These are phyloP conservation scores for Drosophila pseudoobscura DNA, from an alignment of 1,140 invertebrate species.

Conservation along the genomic window DNA sequence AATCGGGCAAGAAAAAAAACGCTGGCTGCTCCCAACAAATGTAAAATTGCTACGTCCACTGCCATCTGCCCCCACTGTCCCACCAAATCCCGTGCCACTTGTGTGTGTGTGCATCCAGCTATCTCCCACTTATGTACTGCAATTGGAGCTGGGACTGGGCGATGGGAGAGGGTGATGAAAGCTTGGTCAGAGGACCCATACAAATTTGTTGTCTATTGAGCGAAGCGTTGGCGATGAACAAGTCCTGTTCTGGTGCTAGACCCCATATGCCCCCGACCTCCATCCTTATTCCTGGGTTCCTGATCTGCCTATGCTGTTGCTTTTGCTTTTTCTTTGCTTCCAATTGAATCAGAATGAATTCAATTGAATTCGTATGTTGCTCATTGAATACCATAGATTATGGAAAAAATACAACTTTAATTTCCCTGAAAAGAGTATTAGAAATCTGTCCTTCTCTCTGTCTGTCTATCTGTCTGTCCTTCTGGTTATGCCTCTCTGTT, in stretches of 20 bases:
- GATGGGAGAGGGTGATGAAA: no score
- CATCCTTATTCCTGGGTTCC: not conserved
- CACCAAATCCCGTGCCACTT: slow-evolving; percentile 15
- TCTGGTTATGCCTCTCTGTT: not conserved
- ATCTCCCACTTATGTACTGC: no score
- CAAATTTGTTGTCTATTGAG: slow-evolving; percentile 46
- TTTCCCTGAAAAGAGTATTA: slow-evolving; percentile 54
- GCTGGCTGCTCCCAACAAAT: not conserved
- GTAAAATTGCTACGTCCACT: slow-evolving; percentile 37
- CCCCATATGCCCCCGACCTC: not conserved
- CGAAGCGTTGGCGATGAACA: slow-evolving; percentile 5
- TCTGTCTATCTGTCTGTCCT: not conserved
- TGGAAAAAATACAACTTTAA: slow-evolving; percentile 77
- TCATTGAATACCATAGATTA: slow-evolving; percentile 76
- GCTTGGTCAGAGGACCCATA: slow-evolving; percentile 22
- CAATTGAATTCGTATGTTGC: slow-evolving; percentile 74
- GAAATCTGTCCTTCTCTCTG: not conserved
- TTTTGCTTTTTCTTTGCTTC: slow-evolving; percentile 37
- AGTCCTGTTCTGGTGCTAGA: not conserved
- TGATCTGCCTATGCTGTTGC: slow-evolving; percentile 1
- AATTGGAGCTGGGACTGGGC: no score
- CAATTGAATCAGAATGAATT: slow-evolving; percentile 76
- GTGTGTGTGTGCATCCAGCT: no score
- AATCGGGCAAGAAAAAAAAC: slow-evolving; percentile 8
- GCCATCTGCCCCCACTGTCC: slow-evolving; percentile 11